Conservation (phyloP, 2,797 vertebrate species). For the Allobates femoralis region DNA sequence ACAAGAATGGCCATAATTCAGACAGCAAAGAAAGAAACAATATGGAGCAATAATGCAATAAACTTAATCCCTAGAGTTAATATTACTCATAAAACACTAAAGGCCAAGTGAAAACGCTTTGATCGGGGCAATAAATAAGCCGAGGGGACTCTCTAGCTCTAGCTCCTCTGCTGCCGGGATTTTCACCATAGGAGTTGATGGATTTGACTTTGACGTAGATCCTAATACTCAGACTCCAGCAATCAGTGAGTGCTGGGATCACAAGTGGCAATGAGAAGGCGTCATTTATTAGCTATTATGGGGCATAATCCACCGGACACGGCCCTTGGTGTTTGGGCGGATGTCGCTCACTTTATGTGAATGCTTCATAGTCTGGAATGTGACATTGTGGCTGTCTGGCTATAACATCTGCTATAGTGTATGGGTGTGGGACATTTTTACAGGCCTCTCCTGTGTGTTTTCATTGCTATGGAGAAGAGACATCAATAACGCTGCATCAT, state of each 20-base stretch:
- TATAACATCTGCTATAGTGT: conserved; percentile 5
- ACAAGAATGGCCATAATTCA: no score
- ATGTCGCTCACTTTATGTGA: conserved; percentile 35
- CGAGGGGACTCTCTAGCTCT: no score
- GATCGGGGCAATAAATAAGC: no score
- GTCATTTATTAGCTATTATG: conserved; percentile 9
- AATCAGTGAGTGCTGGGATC: conserved; percentile 10
- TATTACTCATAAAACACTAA: no score
- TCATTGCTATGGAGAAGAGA: conserved; percentile 27
- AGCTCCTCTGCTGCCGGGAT: no score
- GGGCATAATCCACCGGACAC: neutral
- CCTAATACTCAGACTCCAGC: conserved; percentile 23
- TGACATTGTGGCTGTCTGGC: conserved; percentile 27
- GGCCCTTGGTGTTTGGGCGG: neutral
- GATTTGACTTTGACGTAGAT: no score
- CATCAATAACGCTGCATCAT: neutral
- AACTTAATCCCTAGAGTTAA: no score
- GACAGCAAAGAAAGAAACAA: no score
- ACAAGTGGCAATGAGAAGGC: neutral
- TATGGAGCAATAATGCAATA: no score
- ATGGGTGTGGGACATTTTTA: conserved; percentile 39
- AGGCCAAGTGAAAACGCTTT: no score
- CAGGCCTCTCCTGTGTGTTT: conserved; percentile 38
- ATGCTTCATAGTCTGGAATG: conserved; percentile 35
- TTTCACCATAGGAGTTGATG: no score